phyloP scores from a whole-genome alignment of 35 echinoderm and acorn worm species.

The Ophiothrix spiculata region DNA sequence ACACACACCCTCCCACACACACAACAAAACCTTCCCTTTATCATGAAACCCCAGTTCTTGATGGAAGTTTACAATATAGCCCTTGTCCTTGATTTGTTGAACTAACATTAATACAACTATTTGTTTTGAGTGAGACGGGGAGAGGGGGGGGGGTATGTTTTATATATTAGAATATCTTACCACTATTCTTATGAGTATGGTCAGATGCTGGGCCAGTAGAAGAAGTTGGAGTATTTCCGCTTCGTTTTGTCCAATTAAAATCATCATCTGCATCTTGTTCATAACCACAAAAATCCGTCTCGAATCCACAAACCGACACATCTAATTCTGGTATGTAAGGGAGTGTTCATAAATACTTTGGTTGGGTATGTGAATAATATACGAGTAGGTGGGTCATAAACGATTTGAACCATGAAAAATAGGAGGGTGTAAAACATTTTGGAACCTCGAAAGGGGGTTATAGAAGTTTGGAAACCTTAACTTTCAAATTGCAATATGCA shows the following conservation, averaged over 20 bases:
- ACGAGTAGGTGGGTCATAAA: too few relatives aligned
- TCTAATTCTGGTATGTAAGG: too few relatives aligned
- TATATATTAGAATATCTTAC: background rate
- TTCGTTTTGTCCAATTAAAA: background rate
- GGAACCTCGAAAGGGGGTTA: too few relatives aligned
- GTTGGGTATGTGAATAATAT: too few relatives aligned
- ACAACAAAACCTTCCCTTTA: too few relatives aligned
- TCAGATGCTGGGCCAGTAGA: constrained; percentile 4
- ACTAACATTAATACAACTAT: background rate
- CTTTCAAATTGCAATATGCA: too few relatives aligned
- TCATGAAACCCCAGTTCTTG: background rate
- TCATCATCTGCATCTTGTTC: background rate
- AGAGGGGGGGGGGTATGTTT: background rate
- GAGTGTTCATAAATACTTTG: too few relatives aligned
- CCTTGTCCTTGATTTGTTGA: background rate
- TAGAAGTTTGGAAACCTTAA: too few relatives aligned
- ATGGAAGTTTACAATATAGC: too few relatives aligned
- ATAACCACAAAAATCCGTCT: background rate
- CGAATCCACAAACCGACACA: constrained; percentile 16
- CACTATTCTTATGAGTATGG: constrained; percentile 19
- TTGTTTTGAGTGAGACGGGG: background rate
- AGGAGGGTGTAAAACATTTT: too few relatives aligned
- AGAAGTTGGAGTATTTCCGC: background rate
- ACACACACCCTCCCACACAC: too few relatives aligned
- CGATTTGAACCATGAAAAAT: too few relatives aligned